phyloP scores from a whole-genome alignment of 2,797 vertebrate genomes.

The Glyptemys insculpta region DNA sequence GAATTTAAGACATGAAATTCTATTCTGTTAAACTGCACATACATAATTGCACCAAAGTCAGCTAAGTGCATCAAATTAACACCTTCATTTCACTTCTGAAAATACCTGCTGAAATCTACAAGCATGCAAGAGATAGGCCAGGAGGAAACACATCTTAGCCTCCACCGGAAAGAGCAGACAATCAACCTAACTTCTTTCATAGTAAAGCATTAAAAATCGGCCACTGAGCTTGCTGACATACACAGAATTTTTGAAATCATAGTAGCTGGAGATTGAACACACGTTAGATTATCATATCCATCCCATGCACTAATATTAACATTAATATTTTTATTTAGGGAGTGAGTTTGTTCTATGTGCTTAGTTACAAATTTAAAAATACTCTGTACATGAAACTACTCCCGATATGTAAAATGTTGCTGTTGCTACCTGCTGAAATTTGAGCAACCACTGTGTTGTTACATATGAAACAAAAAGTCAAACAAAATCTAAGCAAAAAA shows the following conservation, averaged over 20 bases:
- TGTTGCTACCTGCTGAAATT: background rate
- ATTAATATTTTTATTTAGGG: background rate
- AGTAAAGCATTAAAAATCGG: background rate
- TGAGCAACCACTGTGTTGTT: accelerated
- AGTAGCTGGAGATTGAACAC: background rate
- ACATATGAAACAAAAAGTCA: background rate
- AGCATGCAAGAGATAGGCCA: background rate
- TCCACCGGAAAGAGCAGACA: background rate
- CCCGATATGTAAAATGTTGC: accelerated
- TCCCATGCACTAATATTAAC: background rate
- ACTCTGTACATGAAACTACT: background rate
- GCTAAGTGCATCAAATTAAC: slow-evolving; percentile 59
- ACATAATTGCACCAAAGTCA: slow-evolving; percentile 4
- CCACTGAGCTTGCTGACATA: background rate
- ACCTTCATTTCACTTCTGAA: slow-evolving; percentile 50
- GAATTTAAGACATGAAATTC: slow-evolving; percentile 72
- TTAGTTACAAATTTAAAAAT: background rate
- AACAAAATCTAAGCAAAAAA: background rate
- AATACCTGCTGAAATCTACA: background rate
- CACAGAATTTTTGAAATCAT: background rate
- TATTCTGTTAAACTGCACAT: slow-evolving; percentile 46
- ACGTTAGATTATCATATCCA: no score
- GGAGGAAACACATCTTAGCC: slow-evolving; percentile 3
- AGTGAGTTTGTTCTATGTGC: background rate
- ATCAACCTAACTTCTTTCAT: background rate